Percentiles rank a stretch among this genome's conserved stretches.
Evolutionary conservation across 2,888 invertebrate species (phyloP).

Genomic region (Petrolisthes manimaculis): DNA sequence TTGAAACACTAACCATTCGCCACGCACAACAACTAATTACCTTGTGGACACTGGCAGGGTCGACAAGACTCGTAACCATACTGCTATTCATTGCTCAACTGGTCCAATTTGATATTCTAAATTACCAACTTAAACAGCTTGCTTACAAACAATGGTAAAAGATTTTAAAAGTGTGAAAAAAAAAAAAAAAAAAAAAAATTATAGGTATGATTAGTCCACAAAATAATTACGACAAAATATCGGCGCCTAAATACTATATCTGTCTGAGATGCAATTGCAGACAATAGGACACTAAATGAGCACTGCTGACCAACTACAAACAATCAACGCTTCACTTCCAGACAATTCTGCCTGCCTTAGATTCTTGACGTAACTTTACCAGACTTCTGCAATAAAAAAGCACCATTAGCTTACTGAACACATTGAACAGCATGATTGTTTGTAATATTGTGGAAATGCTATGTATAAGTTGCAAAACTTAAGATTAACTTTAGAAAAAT

Average conservation of each 20-base stretch:
- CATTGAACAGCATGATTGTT: slow-evolving; percentile 56
- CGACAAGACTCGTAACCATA: slow-evolving; percentile 45
- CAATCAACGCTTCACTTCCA: slow-evolving; percentile 49
- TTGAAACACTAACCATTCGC: slow-evolving; percentile 63
- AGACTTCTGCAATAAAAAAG: slow-evolving; percentile 29
- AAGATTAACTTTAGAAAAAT: slow-evolving; percentile 36
- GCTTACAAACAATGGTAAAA: slow-evolving; percentile 35
- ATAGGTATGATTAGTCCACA: slow-evolving; percentile 51
- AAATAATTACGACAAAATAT: slow-evolving; percentile 62
- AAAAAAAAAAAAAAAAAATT: slow-evolving; percentile 21
- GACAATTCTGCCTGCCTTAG: slow-evolving; percentile 31
- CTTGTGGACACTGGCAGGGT: slow-evolving; percentile 62
- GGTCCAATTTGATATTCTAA: slow-evolving; percentile 47
- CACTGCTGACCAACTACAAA: slow-evolving; percentile 62
- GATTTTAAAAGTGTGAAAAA: slow-evolving; percentile 23
- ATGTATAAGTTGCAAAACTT: slow-evolving; percentile 44
- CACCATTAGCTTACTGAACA: slow-evolving; percentile 18
- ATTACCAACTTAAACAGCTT: slow-evolving; percentile 50
- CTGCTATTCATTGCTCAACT: slow-evolving; percentile 34
- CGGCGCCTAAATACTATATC: slow-evolving; percentile 59
- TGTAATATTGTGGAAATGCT: slow-evolving; percentile 61
- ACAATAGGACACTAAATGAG: slow-evolving; percentile 64
- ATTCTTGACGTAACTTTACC: neutral
- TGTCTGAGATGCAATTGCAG: slow-evolving; percentile 49
- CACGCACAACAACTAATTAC: slow-evolving; percentile 61